Percentiles rank a stretch among this genome's conserved stretches.
phyloP scores from a whole-genome alignment of 2,113 vertebrate species.

The Macroglossus sobrinus region DNA sequence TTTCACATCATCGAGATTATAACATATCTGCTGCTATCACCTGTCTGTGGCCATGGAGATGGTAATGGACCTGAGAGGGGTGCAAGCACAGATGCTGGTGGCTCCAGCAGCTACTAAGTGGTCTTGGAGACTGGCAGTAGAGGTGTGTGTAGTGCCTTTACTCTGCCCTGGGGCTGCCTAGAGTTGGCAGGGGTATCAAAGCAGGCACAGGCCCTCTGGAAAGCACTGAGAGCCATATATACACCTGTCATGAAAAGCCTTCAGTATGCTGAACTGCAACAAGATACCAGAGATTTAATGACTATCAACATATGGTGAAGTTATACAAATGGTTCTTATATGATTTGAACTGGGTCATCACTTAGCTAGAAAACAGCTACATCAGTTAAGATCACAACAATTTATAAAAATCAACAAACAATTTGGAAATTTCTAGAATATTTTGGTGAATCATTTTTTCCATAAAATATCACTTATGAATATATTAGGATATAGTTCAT shows the following conservation, averaged over 20 bases:
- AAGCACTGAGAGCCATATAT: not conserved
- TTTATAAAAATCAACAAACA: not conserved
- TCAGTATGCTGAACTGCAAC: not conserved
- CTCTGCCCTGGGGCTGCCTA: not conserved
- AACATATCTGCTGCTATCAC: not conserved
- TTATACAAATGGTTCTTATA: not conserved
- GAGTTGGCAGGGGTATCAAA: not conserved
- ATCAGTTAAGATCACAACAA: not conserved
- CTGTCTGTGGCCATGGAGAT: not conserved
- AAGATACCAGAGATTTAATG: not conserved
- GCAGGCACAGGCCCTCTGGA: not conserved
- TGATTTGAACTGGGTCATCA: not conserved
- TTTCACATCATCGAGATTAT: not conserved
- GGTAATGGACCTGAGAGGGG: not conserved
- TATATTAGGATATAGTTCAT: not conserved
- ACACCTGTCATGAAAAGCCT: not conserved
- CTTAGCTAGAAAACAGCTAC: not conserved
- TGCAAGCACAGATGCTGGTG: not conserved
- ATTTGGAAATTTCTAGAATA: constrained; percentile 9
- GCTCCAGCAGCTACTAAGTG: not conserved
- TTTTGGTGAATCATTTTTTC: not conserved
- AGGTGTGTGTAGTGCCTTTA: not conserved
- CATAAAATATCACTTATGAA: not conserved
- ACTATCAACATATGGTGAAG: not conserved
- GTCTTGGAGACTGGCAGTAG: not conserved